phyloP scores from a whole-genome alignment of 2,797 vertebrate species.

The Aplochiton taeniatus region DNA sequence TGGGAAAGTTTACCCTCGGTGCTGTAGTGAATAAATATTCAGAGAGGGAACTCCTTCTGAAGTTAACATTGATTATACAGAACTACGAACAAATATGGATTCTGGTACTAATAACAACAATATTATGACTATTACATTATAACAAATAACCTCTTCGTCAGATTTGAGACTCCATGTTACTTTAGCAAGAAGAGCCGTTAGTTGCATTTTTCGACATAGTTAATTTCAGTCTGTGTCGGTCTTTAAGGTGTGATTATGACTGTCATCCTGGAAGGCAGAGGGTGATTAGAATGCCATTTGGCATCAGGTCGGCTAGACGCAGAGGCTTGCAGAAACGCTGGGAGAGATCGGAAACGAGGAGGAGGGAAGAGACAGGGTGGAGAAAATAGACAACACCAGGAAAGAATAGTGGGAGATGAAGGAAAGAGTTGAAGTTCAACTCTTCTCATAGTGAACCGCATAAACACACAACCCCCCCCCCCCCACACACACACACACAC shows the following conservation, averaged over 20 bases:
- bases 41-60: too few species aligned
- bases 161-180: too few species aligned
- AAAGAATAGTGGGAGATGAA: slow-evolving; percentile 11
- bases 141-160: too few species aligned
- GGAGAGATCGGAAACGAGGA: slow-evolving; percentile 2
- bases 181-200: too few species aligned
- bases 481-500: too few species aligned
- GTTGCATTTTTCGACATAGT: neutral
- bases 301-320: neutral
- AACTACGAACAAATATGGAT: too few species aligned
- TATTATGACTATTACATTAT: too few species aligned
- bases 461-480: neutral
- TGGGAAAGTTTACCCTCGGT: too few species aligned
- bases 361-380: slow-evolving; percentile 7
- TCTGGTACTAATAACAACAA: too few species aligned
- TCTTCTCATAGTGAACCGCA: neutral
- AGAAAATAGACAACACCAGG: neutral
- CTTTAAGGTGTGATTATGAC: neutral
- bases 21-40: too few species aligned
- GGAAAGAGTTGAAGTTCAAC: slow-evolving; percentile 15
- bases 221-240: slow-evolving; percentile 1
- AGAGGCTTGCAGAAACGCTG: slow-evolving; percentile 1
- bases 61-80: too few species aligned
- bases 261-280: slow-evolving; percentile 12
- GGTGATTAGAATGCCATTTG: neutral